Conservation (phyloP, 2,797 vertebrate genomes). For the Neoniphon sammara region DNA sequence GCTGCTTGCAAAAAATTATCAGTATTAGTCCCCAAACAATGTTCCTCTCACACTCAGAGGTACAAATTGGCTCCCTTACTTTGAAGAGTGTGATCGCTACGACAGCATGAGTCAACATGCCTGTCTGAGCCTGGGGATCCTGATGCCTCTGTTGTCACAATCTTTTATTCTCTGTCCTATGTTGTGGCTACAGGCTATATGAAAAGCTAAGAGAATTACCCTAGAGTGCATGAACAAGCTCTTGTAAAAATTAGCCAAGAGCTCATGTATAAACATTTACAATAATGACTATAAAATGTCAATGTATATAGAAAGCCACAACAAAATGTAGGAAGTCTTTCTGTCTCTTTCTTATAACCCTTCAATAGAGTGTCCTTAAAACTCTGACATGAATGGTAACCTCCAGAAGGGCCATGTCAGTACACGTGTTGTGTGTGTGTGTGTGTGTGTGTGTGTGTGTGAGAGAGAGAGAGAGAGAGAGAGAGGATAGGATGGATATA, state of each 20-base stretch:
- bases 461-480: no score
- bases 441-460: background rate
- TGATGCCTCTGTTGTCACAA: slow-evolving; percentile 52
- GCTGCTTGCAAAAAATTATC: slow-evolving; percentile 10
- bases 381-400: slow-evolving; percentile 3
- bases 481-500: no score
- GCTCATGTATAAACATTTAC: background rate
- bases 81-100: slow-evolving; percentile 11
- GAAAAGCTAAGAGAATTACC: background rate
- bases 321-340: background rate
- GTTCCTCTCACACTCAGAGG: background rate
- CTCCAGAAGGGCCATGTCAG: slow-evolving; percentile 13
- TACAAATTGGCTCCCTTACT: slow-evolving; percentile 13
- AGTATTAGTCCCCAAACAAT: slow-evolving; percentile 3
- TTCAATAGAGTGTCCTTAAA: background rate
- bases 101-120: slow-evolving; percentile 34
- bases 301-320: no score
- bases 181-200: slow-evolving; percentile 10
- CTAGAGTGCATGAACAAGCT: background rate
- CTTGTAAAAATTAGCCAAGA: background rate
- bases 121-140: slow-evolving; percentile 39
- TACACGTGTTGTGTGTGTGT: background rate
- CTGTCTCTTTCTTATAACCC: background rate
- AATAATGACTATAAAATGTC: no score
- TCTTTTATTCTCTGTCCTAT: slow-evolving; percentile 21